A percentile compares a stretch with the other conserved stretches of the same genome.
phyloP scores from a whole-genome alignment of 2,888 invertebrate species.

The Ligdia adustata region DNA sequence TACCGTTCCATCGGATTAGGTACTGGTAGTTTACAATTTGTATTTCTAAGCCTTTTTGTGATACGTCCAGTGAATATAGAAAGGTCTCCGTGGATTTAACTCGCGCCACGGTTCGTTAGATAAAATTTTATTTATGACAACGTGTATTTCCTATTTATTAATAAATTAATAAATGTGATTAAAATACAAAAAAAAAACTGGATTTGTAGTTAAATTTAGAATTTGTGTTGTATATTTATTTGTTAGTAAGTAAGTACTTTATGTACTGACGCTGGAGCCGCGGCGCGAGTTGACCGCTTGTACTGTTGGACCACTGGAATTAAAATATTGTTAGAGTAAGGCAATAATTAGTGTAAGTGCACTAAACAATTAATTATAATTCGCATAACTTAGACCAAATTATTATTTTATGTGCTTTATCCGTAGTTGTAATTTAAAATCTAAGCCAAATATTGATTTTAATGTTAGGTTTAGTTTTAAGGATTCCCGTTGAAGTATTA shows the following conservation, averaged over 20 bases:
- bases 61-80: conserved; percentile 77
- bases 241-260: conserved; percentile 11
- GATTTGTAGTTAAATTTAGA: neutral
- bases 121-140: conserved; percentile 34
- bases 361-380: conserved; percentile 77
- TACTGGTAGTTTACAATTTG: conserved; percentile 72
- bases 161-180: conserved; percentile 25
- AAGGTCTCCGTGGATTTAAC: conserved; percentile 27
- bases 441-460: conserved; percentile 84
- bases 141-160: conserved; percentile 26
- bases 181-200: conserved; percentile 26
- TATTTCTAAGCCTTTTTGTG: conserved; percentile 75
- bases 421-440: conserved; percentile 79
- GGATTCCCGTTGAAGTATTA: conserved; percentile 79
- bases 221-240: neutral
- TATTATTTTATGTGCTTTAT: conserved; percentile 82
- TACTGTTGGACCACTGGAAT: conserved; percentile 63
- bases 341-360: conserved; percentile 79
- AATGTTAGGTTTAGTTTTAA: conserved; percentile 73
- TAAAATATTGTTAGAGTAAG: conserved; percentile 69
- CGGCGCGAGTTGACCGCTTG: conserved; percentile 51
- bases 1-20: conserved; percentile 82
- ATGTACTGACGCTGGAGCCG: conserved; percentile 26
- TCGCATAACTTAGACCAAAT: conserved; percentile 83
- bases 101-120: conserved; percentile 21